Base-by-base conservation (phyloP, 2,888 invertebrate genomes). In the Frankliniella intonsa region DNA sequence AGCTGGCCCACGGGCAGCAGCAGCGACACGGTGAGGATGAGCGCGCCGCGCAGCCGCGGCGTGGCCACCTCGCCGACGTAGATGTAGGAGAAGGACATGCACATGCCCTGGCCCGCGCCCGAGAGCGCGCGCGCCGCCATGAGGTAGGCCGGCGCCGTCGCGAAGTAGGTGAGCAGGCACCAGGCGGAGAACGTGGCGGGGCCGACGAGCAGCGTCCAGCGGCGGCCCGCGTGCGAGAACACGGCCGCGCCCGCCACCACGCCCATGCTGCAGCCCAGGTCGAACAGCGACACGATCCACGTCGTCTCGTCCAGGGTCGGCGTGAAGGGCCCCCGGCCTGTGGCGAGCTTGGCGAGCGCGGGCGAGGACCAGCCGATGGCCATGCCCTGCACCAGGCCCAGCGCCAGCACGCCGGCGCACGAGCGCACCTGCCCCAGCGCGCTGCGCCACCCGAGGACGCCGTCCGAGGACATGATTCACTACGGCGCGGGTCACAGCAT, bases 1-100 rank as follows among this genome's bases (percentile, higher is more conserved):
- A 76, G 69, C 69, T 76, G 69, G 22, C 69, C 69, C 25, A 76
- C 69, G 22, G 69, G 69, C 69, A 76, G 69, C 69, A 76, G 69
- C 69, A 76, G 69, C 25, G 69, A 25, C 69, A 76, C 69, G 69
- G 69, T 76, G 7, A 76, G 69, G 69, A 76, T 25, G 69, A 76
- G 69, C 25, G 69, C 25, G 69, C 69, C 25, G 25, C 69, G 69
- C 69, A 76, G 9, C 69, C 22, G 22, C 25, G 69, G 69, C 69
- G 69, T 76, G 8, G 69, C 69, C 69, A 76, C 69, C 69, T 76
- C 69, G 69, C 69, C 69, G 69, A 76, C 69, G 69, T 76, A 76
- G 69, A 76, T 76, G 69, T 22, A 76, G 25, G 69, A 76, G 69
- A 76, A 76, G 11, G 69, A 25, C 69, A 76, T 76, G 69, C 69